phyloP scores from a whole-genome alignment of 2,888 invertebrate genomes.

The Tinea pellionella region DNA sequence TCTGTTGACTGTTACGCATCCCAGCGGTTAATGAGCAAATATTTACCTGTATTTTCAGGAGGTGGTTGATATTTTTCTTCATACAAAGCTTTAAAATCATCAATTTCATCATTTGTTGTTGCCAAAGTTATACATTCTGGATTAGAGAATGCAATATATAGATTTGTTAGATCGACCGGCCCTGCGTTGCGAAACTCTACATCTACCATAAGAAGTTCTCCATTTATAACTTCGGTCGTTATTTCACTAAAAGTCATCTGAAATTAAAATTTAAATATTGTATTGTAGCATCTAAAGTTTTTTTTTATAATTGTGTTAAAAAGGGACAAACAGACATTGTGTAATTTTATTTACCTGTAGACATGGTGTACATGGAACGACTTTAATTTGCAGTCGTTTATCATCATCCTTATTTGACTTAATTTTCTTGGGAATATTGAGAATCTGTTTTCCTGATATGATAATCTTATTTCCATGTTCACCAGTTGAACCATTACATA shows the following conservation, averaged over 20 bases:
- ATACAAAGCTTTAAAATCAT: conserved; percentile 36
- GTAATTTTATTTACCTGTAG: conserved; percentile 84
- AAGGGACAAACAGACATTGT: no score
- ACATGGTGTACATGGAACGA: conserved; percentile 84
- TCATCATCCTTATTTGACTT: conserved; percentile 67
- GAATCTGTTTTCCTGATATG: conserved; percentile 74
- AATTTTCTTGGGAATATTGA: conserved; percentile 59
- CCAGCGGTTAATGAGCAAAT: background rate
- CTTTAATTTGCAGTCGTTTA: conserved; percentile 77
- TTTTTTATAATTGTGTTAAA: background rate
- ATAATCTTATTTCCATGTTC: conserved; percentile 45
- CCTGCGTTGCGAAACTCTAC: conserved; percentile 79
- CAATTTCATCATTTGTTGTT: conserved; percentile 22
- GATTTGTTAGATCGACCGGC: conserved; percentile 70
- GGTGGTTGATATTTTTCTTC: conserved; percentile 61
- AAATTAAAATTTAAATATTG: conserved; percentile 11
- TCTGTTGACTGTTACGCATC: no score
- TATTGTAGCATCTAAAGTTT: no score
- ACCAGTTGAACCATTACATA: conserved; percentile 20
- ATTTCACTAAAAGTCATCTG: conserved; percentile 79
- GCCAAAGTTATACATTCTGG: conserved; percentile 74
- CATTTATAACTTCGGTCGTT: conserved; percentile 75
- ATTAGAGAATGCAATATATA: conserved; percentile 76
- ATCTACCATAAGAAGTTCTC: conserved; percentile 77
- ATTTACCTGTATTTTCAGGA: conserved; percentile 51